Percentiles rank a stretch among this genome's conserved stretches.
Evolutionary conservation across 2,797 vertebrate species (phyloP).

Genomic region (Distichodus sexfasciatus): DNA sequence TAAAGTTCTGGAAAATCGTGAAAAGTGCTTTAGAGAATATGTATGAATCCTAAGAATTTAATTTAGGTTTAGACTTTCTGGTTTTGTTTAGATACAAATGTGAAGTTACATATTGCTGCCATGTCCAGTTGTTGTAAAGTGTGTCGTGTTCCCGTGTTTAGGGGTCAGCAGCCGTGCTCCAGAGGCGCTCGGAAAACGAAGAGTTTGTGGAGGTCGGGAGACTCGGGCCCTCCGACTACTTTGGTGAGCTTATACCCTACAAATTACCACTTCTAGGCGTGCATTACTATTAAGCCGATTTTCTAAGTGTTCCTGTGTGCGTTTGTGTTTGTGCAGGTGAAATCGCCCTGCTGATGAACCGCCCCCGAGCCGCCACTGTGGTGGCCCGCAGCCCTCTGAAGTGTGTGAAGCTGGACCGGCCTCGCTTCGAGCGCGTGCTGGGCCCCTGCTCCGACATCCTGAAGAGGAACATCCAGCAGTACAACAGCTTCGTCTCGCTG

Average conservation of each 20-base stretch:
- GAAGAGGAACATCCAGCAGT: slow-evolving; percentile 91
- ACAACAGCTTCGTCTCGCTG: slow-evolving; percentile 91
- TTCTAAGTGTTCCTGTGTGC: too few species aligned
- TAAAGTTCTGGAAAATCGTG: too few species aligned
- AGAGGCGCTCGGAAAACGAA: slow-evolving; percentile 87
- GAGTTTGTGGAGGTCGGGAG: slow-evolving; percentile 90
- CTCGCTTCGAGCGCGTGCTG: slow-evolving; percentile 85
- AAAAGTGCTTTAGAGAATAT: too few species aligned
- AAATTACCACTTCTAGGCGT: too few species aligned
- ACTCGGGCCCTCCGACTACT: slow-evolving; percentile 88
- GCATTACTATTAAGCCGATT: too few species aligned
- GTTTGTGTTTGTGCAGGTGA: slow-evolving; percentile 70
- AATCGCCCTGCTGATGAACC: slow-evolving; percentile 87
- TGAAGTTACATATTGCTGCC: background rate
- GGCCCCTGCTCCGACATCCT: slow-evolving; percentile 89
- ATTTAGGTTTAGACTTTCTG: too few species aligned
- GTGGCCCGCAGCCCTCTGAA: slow-evolving; percentile 85
- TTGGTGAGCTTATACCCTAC: slow-evolving; percentile 80
- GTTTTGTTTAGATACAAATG: too few species aligned
- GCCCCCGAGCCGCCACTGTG: slow-evolving; percentile 86
- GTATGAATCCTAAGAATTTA: too few species aligned
- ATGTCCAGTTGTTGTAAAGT: background rate
- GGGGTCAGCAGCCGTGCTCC: slow-evolving; percentile 87
- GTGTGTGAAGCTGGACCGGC: slow-evolving; percentile 87
- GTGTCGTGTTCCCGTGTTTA: slow-evolving; percentile 38